A percentile compares a stretch with the other conserved stretches of the same genome.
Evolutionary conservation across 2,113 vertebrate species (phyloP).

Genomic region (Mola mola): DNA sequence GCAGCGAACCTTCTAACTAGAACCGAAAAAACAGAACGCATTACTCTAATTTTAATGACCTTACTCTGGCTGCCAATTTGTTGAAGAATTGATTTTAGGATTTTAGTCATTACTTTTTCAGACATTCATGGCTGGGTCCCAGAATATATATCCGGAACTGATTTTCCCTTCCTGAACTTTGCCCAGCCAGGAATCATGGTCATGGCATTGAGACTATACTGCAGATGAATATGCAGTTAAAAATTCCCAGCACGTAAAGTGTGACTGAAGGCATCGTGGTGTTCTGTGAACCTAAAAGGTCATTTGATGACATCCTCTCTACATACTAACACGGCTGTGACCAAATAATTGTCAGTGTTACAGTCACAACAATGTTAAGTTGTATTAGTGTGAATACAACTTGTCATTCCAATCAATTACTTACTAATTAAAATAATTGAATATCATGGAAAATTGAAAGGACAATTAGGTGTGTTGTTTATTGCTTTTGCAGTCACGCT

Average conservation of each 20-base stretch:
- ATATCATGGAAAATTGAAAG: slow-evolving; percentile 10
- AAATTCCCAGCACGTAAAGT: background rate
- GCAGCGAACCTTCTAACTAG: too few relatives aligned
- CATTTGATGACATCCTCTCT: background rate
- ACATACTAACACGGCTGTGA: background rate
- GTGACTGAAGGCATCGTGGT: background rate
- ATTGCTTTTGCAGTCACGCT: slow-evolving; percentile 36
- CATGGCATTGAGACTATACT: too few relatives aligned
- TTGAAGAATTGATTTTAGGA: too few relatives aligned
- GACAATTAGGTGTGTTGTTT: slow-evolving; percentile 40
- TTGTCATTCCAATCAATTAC: slow-evolving; percentile 44
- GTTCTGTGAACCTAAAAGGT: background rate
- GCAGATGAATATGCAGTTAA: too few relatives aligned
- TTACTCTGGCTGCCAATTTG: too few relatives aligned
- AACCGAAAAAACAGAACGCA: too few relatives aligned
- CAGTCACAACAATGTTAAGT: slow-evolving; percentile 8
- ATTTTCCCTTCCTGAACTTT: too few relatives aligned
- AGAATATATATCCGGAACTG: too few relatives aligned
- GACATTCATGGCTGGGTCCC: too few relatives aligned
- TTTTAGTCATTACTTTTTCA: too few relatives aligned
- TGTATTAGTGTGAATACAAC: slow-evolving; percentile 16
- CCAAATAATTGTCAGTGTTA: slow-evolving; percentile 11
- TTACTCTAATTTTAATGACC: too few relatives aligned
- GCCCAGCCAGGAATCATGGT: too few relatives aligned
- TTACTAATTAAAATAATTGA: slow-evolving; percentile 47